Base-by-base conservation (phyloP, 2,888 invertebrate genomes). In the Empis stercorea region DNA sequence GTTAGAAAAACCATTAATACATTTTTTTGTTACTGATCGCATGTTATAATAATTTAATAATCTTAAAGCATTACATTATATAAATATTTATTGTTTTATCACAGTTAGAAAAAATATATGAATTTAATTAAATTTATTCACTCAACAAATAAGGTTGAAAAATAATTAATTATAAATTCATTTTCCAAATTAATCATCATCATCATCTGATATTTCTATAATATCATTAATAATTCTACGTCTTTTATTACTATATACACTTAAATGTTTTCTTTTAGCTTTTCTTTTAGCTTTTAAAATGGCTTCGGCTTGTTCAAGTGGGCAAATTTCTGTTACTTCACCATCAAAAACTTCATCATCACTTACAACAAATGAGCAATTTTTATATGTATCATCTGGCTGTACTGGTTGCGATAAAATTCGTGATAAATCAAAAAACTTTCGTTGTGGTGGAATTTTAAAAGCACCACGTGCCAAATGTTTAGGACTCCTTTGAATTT, bases 241-340 rank as follows among this genome's bases (percentile, higher is more conserved):
- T 38, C 17, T 38, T 6, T 17, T 17, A 2, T 38, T 13, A 11
- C 4, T 3, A 7, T 15, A 1, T 14, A 27, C 6, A 23, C 7
- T 9, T 20, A 13, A 27, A 14, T 27, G 14, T 27, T 27, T 40
- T 6, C 23, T 51, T 13, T 55, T 53, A n/a, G 56, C 53, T 13
- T 59, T 58, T 13, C 63, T 59, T 45, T 59, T 61, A 61, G 62
- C 60, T 54, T 76, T 68, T 36, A 76, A 63, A 50, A 76, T 73
- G 42, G 61, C 62, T 64, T 83, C 83, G 1, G 81, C 79, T 43
- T 76, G 60, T 59, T 83, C 83, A 50, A 83, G 64, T 71, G 78
- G 56, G 72, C 65, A 55, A 74, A 64, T 53, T 38, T 62, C 55
- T 4, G 42, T 51, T 10, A 73, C 41, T 66, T 64, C 1, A 55